phyloP scores from a whole-genome alignment of 2,113 vertebrate genomes.

The Indicator indicator region DNA sequence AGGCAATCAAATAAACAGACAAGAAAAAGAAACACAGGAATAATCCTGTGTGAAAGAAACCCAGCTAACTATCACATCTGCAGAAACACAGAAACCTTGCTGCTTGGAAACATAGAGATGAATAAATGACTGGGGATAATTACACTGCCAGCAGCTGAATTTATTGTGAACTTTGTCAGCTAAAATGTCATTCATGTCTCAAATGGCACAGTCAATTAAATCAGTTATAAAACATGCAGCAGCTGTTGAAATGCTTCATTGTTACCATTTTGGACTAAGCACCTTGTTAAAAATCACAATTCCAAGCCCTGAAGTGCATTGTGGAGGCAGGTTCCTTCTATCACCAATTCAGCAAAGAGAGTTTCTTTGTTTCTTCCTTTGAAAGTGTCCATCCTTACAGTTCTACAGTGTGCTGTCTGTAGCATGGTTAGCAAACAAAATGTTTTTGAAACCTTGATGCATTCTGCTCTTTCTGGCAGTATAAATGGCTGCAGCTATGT shows the following conservation, averaged over 20 bases:
- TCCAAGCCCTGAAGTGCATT: background rate
- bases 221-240: background rate
- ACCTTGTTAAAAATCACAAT: background rate
- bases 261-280: background rate
- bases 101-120: background rate
- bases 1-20: background rate
- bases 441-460: conserved; percentile 29
- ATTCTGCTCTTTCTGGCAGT: conserved; percentile 33
- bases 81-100: background rate
- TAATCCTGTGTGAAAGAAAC: background rate
- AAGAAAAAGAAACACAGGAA: background rate
- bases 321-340: background rate
- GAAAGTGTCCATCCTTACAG: background rate
- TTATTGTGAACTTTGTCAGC: background rate
- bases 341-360: background rate
- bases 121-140: background rate
- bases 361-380: background rate
- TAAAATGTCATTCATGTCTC: conserved; percentile 25
- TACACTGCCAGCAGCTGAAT: background rate
- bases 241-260: background rate
- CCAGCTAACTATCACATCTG: background rate
- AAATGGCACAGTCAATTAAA: background rate
- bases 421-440: conserved; percentile 13
- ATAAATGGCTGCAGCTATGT: background rate
- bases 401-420: conserved; percentile 5